Base-by-base conservation (phyloP, 2,797 vertebrate genomes). In the Takifugu rubripes region DNA sequence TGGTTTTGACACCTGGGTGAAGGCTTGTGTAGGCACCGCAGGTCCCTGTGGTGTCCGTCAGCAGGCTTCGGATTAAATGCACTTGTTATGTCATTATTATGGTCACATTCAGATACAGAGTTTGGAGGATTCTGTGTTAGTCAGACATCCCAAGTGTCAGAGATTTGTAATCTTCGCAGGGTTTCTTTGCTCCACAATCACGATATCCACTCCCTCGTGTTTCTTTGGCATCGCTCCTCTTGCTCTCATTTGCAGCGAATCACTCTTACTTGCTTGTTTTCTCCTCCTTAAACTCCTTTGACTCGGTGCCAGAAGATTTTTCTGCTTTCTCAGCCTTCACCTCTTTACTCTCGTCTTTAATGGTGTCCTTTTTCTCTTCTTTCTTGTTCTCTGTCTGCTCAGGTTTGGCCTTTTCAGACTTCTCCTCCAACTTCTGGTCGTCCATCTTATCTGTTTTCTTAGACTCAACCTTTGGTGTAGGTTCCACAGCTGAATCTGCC, bases 261-360 rank as follows among this genome's bases (percentile, higher is more conserved):
- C 63, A 53, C 43, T 70, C 66, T 90, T 87, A 92, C 82, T 93
- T 92, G 76, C 92, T 77, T 31, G 74, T 68, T 75, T 91, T 91
- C 61, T 91, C 90, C 3, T 91, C 91, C 54, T 84, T 91, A 72
- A 74, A 83, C 10, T 92, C 90, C 83, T 91, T 92, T 17, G 89
- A 66, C 40, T 94, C 93, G 2, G 91, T 90, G 77, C 90, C 75
- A 12, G 93, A 92, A 7, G 93, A 91, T 66, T 94, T 95, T 68
- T 93, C 93, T 0, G 61, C 85, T 68, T 92, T 93, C 60, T 90
- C 91, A 0, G 66, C 75, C 59, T 88, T 89, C 40, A 61, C 72
- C 3, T 78, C 70, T 33, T 84, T 85, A 7, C 63, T 78, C 25
- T 78, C 81, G 17, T 83, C 84, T 74, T 84, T 83, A 59, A 69